Percentiles rank a stretch among this genome's conserved stretches.
Conservation (phyloP, 2,888 invertebrate genomes). For the Cremastinae sp. region DNA sequence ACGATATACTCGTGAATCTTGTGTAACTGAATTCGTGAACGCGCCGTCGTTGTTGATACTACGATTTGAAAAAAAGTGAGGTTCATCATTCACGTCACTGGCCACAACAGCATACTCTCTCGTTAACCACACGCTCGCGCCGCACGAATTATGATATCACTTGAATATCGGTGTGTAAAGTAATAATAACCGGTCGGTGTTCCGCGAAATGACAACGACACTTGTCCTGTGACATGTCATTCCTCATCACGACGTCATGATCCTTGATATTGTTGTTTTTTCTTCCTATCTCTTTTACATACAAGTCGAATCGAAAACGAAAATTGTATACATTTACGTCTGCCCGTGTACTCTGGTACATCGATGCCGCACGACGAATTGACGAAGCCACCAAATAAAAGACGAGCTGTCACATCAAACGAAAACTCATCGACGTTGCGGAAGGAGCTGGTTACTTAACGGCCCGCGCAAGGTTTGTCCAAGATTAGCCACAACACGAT, state of each 20-base stretch:
- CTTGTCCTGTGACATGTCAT: slow-evolving; percentile 29
- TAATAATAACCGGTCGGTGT: slow-evolving; percentile 37
- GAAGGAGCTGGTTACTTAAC: slow-evolving; percentile 54
- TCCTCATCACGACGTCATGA: slow-evolving; percentile 12
- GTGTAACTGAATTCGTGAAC: too few relatives aligned
- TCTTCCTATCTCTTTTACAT: slow-evolving; percentile 10
- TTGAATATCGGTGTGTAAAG: slow-evolving; percentile 24
- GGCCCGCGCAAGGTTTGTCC: slow-evolving; percentile 57
- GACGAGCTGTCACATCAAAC: slow-evolving; percentile 3
- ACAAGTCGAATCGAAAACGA: neutral
- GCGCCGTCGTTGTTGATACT: too few relatives aligned
- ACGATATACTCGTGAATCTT: too few relatives aligned
- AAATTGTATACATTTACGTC: too few relatives aligned
- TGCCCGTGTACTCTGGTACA: too few relatives aligned
- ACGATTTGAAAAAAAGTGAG: neutral
- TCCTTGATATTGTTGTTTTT: neutral
- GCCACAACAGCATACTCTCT: slow-evolving; percentile 34
- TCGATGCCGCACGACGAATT: slow-evolving; percentile 15
- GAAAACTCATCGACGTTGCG: slow-evolving; percentile 31
- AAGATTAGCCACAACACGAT: slow-evolving; percentile 43
- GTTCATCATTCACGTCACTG: slow-evolving; percentile 31
- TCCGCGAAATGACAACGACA: slow-evolving; percentile 34
- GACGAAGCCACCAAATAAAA: neutral
- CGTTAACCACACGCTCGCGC: slow-evolving; percentile 35
- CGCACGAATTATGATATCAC: slow-evolving; percentile 43